These are phyloP conservation scores for Myotis daubentonii DNA, from an alignment of 2,797 vertebrate species.

Conservation along the genomic window DNA sequence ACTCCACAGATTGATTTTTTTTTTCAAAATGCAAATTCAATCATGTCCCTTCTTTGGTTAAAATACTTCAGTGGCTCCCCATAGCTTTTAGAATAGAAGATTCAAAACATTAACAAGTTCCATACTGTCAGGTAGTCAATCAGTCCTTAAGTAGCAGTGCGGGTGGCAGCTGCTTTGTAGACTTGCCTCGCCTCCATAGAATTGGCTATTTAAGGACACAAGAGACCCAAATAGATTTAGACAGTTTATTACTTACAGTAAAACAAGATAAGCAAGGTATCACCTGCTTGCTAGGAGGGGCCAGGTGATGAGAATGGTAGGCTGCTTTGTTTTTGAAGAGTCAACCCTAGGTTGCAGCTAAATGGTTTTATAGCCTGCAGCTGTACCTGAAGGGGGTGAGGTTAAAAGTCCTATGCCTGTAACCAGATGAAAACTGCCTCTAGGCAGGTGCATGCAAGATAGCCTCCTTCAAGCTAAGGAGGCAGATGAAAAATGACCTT, in stretches of 20 bases:
- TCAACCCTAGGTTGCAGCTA: background rate
- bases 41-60: constrained; percentile 7
- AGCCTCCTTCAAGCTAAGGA: background rate
- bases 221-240: constrained; percentile 13
- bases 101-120: background rate
- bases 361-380: background rate
- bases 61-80: background rate
- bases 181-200: background rate
- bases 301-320: background rate
- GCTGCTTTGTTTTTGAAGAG: constrained; percentile 41
- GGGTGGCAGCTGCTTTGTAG: background rate
- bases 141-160: background rate
- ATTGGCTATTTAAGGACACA: constrained; percentile 10
- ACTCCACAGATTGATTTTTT: background rate
- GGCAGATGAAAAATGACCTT: constrained; percentile 23
- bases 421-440: constrained; percentile 23
- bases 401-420: background rate
- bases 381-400: background rate
- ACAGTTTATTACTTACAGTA: constrained; percentile 24
- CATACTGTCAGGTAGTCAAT: background rate
- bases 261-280: constrained; percentile 15
- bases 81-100: constrained; percentile 26
- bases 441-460: background rate
- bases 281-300: background rate
- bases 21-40: constrained; percentile 17